These are phyloP conservation scores for Ophioninae sp. DNA, from an alignment of 2,888 invertebrate genomes.

Conservation along the genomic window DNA sequence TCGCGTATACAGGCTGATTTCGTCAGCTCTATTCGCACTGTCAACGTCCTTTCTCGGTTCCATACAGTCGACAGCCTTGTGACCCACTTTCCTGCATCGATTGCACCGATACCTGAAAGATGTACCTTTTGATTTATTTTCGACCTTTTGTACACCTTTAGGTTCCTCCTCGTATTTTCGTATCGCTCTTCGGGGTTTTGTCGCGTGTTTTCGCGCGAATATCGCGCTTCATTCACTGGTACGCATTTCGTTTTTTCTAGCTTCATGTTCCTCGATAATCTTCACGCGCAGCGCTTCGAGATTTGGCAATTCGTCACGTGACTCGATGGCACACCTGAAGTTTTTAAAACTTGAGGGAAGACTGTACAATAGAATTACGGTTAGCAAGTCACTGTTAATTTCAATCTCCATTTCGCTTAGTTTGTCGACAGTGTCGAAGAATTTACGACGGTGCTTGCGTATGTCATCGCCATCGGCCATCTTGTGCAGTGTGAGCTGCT, in stretches of 20 bases:
- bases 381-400: slow-evolving; percentile 71
- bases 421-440: slow-evolving; percentile 75
- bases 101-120: slow-evolving; percentile 15
- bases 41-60: not conserved
- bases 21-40: slow-evolving; percentile 6
- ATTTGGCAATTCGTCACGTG: not conserved
- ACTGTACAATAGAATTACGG: slow-evolving; percentile 69
- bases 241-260: slow-evolving; percentile 12
- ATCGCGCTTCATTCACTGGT: not conserved
- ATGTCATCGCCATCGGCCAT: slow-evolving; percentile 73
- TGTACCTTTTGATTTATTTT: not conserved
- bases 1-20: not conserved
- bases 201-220: not conserved
- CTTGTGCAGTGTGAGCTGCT: slow-evolving; percentile 72
- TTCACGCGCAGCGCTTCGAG: slow-evolving; percentile 8
- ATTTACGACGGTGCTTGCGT: slow-evolving; percentile 72
- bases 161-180: not conserved
- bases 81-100: slow-evolving; percentile 23
- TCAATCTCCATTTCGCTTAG: slow-evolving; percentile 71
- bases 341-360: slow-evolving; percentile 14
- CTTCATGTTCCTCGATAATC: slow-evolving; percentile 18
- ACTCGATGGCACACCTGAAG: slow-evolving; percentile 16
- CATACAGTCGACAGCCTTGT: slow-evolving; percentile 15
- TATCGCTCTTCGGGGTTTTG: not conserved
- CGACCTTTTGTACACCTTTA: not conserved